Conservation (phyloP, 2,797 vertebrate genomes). For the Melanotaenia pygmaea region DNA sequence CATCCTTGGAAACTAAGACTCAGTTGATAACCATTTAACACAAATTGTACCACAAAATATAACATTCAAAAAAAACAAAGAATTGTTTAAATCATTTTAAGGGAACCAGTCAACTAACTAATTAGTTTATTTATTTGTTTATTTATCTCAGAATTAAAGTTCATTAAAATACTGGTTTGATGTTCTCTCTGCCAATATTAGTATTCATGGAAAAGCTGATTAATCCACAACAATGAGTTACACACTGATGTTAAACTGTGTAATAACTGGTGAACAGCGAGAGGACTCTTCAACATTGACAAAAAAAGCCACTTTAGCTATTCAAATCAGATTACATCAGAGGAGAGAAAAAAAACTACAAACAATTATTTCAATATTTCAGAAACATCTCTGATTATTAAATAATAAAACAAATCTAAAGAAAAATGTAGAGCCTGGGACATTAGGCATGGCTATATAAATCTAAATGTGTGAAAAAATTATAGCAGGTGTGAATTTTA, state of each 20-base stretch:
- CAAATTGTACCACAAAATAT: not conserved
- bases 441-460: not conserved
- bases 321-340: conserved; percentile 6
- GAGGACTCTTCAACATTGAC: conserved; percentile 8
- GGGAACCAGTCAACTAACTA: not conserved
- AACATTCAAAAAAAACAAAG: not conserved
- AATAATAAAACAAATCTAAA: not conserved
- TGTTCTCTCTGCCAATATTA: not conserved
- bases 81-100: conserved; percentile 9
- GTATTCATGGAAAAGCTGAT: not conserved
- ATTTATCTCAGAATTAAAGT: not conserved
- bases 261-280: conserved; percentile 5
- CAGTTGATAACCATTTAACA: not conserved
- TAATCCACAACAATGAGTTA: conserved; percentile 5
- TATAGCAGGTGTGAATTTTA: not conserved
- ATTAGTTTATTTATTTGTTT: not conserved
- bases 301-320: conserved; percentile 6
- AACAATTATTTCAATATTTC: not conserved
- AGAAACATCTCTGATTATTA: not conserved
- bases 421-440: not conserved
- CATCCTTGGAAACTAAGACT: not conserved
- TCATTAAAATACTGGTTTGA: not conserved
- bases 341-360: not conserved
- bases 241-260: not conserved
- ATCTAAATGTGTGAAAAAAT: not conserved